These are phyloP conservation scores for Nothocercus nigrocapillus DNA, from an alignment of 2,113 vertebrate genomes.

Conservation along the genomic window DNA sequence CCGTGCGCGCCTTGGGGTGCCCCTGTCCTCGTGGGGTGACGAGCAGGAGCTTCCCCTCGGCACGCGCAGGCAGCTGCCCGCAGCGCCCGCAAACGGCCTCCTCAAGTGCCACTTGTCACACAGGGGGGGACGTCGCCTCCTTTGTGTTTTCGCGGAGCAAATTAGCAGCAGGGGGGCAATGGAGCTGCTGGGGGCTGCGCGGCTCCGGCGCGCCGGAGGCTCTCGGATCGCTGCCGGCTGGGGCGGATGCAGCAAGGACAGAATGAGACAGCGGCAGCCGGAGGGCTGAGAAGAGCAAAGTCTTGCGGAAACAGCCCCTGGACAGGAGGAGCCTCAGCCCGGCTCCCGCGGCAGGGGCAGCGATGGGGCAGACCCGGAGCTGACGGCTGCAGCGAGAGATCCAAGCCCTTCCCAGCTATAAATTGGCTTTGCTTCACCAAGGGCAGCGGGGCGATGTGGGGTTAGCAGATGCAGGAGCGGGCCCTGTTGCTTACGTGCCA, in stretches of 20 bases:
- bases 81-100: neutral
- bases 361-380: rapidly evolving
- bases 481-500: neutral
- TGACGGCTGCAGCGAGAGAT: neutral
- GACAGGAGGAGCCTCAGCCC: neutral
- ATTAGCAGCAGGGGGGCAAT: neutral
- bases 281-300: neutral
- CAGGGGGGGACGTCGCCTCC: neutral
- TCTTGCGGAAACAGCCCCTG: neutral
- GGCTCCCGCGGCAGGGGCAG: rapidly evolving
- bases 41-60: neutral
- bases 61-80: neutral
- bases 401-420: neutral
- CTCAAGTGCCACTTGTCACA: neutral
- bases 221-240: rapidly evolving
- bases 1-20: too few relatives aligned
- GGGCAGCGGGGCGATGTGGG: rapidly evolving
- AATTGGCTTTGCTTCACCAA: neutral
- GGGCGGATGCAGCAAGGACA: neutral
- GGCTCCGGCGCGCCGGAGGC: neutral
- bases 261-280: neutral
- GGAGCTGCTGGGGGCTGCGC: neutral
- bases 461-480: neutral
- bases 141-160: neutral
- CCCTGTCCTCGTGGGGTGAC: too few relatives aligned